Evolutionary conservation across 2,888 invertebrate species (phyloP).

Genomic region (Cantharis rustica): DNA sequence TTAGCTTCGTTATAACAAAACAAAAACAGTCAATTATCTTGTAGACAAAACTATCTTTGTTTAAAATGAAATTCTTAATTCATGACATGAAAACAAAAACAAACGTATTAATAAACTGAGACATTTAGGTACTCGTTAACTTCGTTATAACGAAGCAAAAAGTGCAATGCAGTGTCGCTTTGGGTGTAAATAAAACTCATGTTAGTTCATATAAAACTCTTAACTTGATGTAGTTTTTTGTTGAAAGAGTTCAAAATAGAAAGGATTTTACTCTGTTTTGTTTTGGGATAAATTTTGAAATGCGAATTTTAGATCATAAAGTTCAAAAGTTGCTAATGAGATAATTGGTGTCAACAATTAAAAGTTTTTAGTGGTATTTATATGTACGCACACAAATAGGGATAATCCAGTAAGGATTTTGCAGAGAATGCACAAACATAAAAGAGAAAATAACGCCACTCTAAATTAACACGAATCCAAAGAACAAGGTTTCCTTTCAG

Average conservation of each 20-base stretch:
- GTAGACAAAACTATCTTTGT: too few relatives aligned
- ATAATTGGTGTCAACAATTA: neutral
- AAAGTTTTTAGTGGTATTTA: neutral
- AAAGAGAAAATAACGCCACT: constrained; percentile 1
- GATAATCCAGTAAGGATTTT: neutral
- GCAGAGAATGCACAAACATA: neutral
- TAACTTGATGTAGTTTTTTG: too few relatives aligned
- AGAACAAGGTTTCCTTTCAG: constrained; percentile 3
- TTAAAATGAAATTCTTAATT: too few relatives aligned
- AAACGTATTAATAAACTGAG: too few relatives aligned
- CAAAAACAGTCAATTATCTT: too few relatives aligned
- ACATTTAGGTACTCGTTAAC: too few relatives aligned
- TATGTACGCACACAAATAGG: neutral
- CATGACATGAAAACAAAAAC: too few relatives aligned
- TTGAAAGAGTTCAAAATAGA: too few relatives aligned
- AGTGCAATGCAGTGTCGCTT: too few relatives aligned
- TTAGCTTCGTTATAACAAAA: too few relatives aligned
- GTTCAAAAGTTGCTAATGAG: neutral
- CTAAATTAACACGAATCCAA: constrained; percentile 15
- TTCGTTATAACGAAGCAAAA: too few relatives aligned
- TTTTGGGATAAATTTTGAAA: neutral
- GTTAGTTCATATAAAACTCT: too few relatives aligned
- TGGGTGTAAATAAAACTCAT: neutral
- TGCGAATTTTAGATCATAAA: neutral
- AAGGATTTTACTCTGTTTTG: neutral